Percentiles rank a stretch among this genome's conserved stretches.
phyloP scores from a whole-genome alignment of 2,888 invertebrate species.

The Miltochrista miniata region DNA sequence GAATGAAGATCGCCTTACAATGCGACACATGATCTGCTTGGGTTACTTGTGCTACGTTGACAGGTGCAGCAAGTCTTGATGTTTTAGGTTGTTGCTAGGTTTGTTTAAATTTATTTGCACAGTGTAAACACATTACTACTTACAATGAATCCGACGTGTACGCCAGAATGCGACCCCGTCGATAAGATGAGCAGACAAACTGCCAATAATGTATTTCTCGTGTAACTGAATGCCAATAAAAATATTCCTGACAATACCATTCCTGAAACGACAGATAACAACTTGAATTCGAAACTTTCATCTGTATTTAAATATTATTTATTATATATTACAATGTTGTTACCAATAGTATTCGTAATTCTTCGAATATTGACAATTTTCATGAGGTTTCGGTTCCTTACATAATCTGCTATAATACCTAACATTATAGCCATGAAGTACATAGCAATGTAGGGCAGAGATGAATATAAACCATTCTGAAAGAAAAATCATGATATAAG shows the following conservation, averaged over 20 bases:
- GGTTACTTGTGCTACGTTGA: too few relatives aligned
- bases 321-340: constrained; percentile 11
- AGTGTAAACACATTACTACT: too few relatives aligned
- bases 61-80: too few relatives aligned
- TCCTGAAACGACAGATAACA: constrained; percentile 40
- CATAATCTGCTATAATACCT: constrained; percentile 52
- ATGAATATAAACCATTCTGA: constrained; percentile 77
- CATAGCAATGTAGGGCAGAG: constrained; percentile 79
- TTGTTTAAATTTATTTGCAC: too few relatives aligned
- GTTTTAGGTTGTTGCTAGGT: too few relatives aligned
- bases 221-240: constrained; percentile 75
- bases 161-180: constrained; percentile 84
- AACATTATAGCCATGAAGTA: constrained; percentile 68
- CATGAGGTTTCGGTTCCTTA: constrained; percentile 51
- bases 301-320: not conserved
- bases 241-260: constrained; percentile 56
- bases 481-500: too few relatives aligned
- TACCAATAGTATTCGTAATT: constrained; percentile 74
- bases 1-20: too few relatives aligned
- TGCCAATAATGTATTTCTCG: constrained; percentile 64
- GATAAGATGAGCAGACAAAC: constrained; percentile 82
- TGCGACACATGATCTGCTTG: too few relatives aligned
- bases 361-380: constrained; percentile 56
- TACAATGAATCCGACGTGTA: constrained; percentile 85
- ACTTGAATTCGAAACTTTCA: too few relatives aligned